Conservation (phyloP, 2,888 invertebrate species). For the Lasioglossum zephyrum region DNA sequence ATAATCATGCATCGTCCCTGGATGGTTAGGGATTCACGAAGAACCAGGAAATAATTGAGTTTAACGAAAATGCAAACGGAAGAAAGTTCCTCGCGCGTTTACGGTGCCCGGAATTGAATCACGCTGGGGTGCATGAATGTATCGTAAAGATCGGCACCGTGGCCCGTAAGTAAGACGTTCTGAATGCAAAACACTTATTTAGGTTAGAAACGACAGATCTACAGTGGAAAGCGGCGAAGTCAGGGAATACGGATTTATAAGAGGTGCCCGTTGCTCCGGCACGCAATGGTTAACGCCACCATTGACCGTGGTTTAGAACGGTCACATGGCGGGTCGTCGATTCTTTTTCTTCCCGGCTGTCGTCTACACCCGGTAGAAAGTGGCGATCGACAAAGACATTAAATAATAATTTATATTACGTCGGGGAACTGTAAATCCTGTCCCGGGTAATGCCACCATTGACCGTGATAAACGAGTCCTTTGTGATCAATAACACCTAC, state of each 20-base stretch:
- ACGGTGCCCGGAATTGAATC: neutral
- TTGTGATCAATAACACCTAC: conserved; percentile 62
- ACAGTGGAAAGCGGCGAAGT: conserved; percentile 41
- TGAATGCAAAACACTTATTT: neutral
- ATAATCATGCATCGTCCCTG: no score
- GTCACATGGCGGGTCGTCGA: neutral
- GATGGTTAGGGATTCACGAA: no score
- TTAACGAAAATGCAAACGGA: neutral
- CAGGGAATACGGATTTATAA: conserved; percentile 39
- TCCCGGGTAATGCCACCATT: conserved; percentile 50
- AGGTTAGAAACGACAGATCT: conserved; percentile 22
- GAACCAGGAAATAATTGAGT: no score
- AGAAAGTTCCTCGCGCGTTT: neutral
- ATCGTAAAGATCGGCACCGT: conserved; percentile 22
- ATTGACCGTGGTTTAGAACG: conserved; percentile 26
- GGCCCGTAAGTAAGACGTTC: conserved; percentile 27
- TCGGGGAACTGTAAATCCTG: conserved; percentile 37
- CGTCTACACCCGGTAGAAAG: conserved; percentile 21
- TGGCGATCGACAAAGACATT: conserved; percentile 37
- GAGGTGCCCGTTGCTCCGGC: neutral
- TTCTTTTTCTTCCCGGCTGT: conserved; percentile 3
- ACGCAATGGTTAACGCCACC: neutral
- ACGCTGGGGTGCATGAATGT: neutral
- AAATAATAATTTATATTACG: conserved; percentile 45
- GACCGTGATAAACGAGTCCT: conserved; percentile 63